Evolutionary conservation across 2,888 invertebrate genomes (phyloP).

Genomic region (Brenthis hecate): DNA sequence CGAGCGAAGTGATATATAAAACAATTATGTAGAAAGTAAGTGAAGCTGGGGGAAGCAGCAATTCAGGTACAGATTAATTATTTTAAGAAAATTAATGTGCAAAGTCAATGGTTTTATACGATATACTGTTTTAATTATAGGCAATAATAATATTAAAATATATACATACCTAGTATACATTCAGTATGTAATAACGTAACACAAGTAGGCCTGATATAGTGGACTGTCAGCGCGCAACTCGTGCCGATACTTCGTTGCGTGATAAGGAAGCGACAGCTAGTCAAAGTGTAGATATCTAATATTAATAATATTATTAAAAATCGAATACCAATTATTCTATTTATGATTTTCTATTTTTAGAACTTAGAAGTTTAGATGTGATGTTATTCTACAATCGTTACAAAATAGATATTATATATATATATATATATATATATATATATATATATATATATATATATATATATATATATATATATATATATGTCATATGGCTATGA

Average conservation of each 20-base stretch:
- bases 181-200: constrained; percentile 23
- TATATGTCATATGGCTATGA: no score
- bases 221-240: constrained; percentile 20
- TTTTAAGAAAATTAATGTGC: no score
- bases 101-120: no score
- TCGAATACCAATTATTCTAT: neutral
- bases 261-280: constrained; percentile 29
- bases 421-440: no score
- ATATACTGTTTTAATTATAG: constrained; percentile 5
- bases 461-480: no score
- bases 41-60: no score
- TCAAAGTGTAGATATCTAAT: constrained; percentile 8
- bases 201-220: constrained; percentile 21
- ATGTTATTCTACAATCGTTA: no score
- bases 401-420: no score
- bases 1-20: no score
- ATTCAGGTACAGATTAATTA: no score
- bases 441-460: no score
- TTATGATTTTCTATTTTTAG: neutral
- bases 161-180: neutral
- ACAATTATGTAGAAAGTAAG: no score
- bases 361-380: neutral
- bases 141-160: constrained; percentile 6
- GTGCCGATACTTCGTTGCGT: constrained; percentile 17
- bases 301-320: constrained; percentile 14